phyloP scores from a whole-genome alignment of 2,113 vertebrate species.

The Brachyhypopomus gauderio region DNA sequence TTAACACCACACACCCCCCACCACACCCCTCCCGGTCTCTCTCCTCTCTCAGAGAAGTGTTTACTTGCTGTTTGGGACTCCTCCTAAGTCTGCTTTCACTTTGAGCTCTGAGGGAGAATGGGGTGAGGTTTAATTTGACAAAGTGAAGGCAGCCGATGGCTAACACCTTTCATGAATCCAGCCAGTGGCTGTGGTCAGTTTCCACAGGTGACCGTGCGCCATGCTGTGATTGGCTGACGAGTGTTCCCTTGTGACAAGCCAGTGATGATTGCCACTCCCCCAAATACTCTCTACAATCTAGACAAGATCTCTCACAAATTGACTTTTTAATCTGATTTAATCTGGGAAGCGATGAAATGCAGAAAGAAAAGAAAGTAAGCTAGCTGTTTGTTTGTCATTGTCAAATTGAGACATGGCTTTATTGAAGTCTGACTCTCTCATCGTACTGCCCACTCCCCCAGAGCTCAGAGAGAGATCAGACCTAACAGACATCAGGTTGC shows the following conservation, averaged over 20 bases:
- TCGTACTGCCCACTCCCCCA: too few species aligned
- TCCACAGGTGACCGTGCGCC: not conserved
- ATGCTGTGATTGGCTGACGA: not conserved
- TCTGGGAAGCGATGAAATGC: too few species aligned
- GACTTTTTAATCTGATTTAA: constrained; percentile 2
- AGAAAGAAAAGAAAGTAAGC: not conserved
- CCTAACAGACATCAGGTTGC: not conserved
- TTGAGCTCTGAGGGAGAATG: too few species aligned
- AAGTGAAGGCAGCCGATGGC: too few species aligned
- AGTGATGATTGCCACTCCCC: not conserved
- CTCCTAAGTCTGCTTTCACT: too few species aligned
- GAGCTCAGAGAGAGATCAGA: not conserved
- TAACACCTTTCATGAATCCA: not conserved
- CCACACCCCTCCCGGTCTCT: too few species aligned
- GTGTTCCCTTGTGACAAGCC: not conserved
- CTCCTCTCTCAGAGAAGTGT: too few species aligned
- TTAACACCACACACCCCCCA: too few species aligned
- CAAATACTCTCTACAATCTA: not conserved
- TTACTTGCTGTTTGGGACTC: too few species aligned
- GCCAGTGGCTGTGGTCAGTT: not conserved
- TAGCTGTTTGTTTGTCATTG: not conserved
- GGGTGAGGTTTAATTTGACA: too few species aligned
- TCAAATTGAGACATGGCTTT: not conserved
- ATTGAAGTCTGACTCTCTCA: too few species aligned
- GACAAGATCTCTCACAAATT: not conserved